Evolutionary conservation across 2,888 invertebrate species (phyloP), one percentile per base, ranked within the genome.

Genomic region (Smittia aterrima): DNA sequence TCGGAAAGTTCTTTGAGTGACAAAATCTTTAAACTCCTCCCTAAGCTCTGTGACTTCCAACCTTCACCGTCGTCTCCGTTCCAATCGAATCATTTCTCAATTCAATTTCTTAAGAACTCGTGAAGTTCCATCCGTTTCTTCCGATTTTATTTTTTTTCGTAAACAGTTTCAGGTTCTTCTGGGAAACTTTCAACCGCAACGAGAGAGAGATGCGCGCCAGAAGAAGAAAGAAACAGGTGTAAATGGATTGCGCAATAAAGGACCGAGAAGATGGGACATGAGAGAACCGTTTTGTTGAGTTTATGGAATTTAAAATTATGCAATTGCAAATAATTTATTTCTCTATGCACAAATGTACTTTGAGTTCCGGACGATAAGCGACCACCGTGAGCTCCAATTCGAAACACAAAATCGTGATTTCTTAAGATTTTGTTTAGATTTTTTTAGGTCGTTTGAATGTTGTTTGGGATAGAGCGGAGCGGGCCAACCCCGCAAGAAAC

Each of bases 61-160:
- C 32, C 32, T 32, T 32, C 32, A n/a, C n/a, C n/a, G 3, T 32
- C 32, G 32, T 32, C 32, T 32, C 32, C 32, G 24, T 58, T 58
- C 22, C 58, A 58, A 58, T 58, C 11, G 24, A 58, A 58, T 22
- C 24, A 7, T 25, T 16, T 25, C 27, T 25, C 25, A 24, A 22
- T 64, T n/a, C 6, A 25, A 9, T 64, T 25, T 64, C 25, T 27
- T 16, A 27, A 18, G 64, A 64, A 25, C 32, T 6, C 32, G 32
- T 32, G 32, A 32, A 32, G 66, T 13, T 66, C 16, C 66, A 66
- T 66, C 66, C 66, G 66, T 66, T 66, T 38, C 66, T 66, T 66
- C 66, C 66, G 66, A 16, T 66, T 13, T n/a, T 66, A 20, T 13
- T 66, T 40, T 32, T 25, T 64, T 64, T 25, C n/a, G 25, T 38